A percentile compares a stretch with the other conserved stretches of the same genome.
phyloP scores from a whole-genome alignment of 2,797 vertebrate genomes.

The Luscinia megarhynchos region DNA sequence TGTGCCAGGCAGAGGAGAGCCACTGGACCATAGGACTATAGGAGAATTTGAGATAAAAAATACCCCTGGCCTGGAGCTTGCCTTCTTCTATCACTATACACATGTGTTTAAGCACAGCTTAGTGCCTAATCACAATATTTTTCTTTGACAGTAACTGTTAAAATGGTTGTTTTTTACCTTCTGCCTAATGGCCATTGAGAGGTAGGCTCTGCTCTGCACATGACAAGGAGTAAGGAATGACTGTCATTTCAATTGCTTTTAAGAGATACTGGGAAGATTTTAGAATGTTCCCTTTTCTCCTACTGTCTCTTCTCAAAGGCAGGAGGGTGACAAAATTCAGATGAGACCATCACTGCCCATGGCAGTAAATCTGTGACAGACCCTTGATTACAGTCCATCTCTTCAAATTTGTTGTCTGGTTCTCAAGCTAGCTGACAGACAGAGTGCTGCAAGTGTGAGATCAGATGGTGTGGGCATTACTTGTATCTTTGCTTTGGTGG shows the following conservation, averaged over 20 bases:
- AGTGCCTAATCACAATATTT: neutral
- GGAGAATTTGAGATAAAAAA: neutral
- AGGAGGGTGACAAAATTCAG: neutral
- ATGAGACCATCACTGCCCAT: neutral
- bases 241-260: neutral
- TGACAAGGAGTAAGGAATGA: neutral
- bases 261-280: neutral
- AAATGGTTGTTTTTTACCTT: neutral
- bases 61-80: neutral
- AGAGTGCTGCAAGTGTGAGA: neutral
- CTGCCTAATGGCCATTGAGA: neutral
- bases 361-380: neutral
- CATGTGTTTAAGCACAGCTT: neutral
- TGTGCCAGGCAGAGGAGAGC: neutral
- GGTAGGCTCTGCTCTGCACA: neutral
- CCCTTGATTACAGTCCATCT: neutral
- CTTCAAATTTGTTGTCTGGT: neutral
- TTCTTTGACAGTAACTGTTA: neutral
- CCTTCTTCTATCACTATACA: neutral
- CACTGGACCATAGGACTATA: fast-evolving
- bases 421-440: neutral
- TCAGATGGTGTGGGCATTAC: neutral
- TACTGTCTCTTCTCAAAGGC: neutral
- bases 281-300: neutral
- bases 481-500: neutral